Conservation (phyloP, 2,113 vertebrate species). For the Proteles cristata region DNA sequence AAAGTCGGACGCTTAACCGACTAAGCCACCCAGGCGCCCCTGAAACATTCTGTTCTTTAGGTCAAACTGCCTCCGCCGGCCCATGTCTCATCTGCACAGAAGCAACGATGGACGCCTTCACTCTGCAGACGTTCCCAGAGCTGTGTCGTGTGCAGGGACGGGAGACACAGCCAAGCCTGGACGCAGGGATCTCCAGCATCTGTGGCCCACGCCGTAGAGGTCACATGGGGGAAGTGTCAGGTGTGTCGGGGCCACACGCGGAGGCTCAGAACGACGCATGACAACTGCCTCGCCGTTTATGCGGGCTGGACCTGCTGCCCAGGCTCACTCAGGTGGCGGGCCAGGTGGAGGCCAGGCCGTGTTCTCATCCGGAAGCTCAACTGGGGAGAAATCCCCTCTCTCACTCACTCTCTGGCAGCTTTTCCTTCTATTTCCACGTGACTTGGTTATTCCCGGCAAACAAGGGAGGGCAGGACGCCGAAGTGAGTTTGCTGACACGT, state of each 20-base stretch:
- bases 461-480: neutral
- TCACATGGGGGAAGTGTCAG: no score
- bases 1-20: no score
- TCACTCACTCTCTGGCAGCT: neutral
- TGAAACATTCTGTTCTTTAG: neutral
- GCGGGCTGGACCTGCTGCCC: fast-evolving
- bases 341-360: fast-evolving
- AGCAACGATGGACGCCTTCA: no score
- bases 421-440: fast-evolving
- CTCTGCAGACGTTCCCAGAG: neutral
- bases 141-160: fast-evolving
- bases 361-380: neutral
- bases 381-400: neutral
- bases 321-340: neutral
- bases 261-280: no score
- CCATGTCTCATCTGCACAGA: neutral
- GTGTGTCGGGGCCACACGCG: fast-evolving
- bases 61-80: neutral
- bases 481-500: neutral
- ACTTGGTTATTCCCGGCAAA: neutral
- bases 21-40: no score
- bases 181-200: neutral
- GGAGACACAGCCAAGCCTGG: neutral
- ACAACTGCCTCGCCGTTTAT: fast-evolving
- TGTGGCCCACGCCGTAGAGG: fast-evolving